Percentiles rank a stretch among this genome's conserved stretches.
Evolutionary conservation across 2,113 vertebrate species (phyloP).

Genomic region (Phycodurus eques): DNA sequence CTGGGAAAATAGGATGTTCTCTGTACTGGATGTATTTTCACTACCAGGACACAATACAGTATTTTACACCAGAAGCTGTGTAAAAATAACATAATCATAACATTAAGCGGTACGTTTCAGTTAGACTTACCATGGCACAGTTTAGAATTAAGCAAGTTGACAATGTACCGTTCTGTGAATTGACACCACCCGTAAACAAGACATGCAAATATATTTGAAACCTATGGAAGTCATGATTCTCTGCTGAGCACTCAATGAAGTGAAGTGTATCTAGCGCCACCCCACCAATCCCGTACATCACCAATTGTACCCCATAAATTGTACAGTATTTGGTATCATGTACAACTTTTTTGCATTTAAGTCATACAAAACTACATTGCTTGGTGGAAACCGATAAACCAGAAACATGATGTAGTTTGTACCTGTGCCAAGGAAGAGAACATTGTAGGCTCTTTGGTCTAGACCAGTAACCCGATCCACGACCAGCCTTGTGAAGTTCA

Average conservation of each 20-base stretch:
- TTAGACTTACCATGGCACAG: neutral
- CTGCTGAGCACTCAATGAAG: neutral
- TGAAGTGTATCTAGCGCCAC: neutral
- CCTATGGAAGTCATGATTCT: neutral
- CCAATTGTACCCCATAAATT: neutral
- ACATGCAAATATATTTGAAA: no score
- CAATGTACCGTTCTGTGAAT: neutral
- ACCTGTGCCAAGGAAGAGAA: conserved; percentile 97
- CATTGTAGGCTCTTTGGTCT: conserved; percentile 78
- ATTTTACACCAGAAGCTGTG: neutral
- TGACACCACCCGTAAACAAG: no score
- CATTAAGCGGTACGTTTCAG: neutral
- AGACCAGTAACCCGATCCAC: conserved; percentile 80
- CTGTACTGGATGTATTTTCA: conserved; percentile 3
- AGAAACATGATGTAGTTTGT: conserved; percentile 5
- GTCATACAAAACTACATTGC: neutral
- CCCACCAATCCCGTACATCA: neutral
- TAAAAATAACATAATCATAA: neutral
- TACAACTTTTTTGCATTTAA: neutral
- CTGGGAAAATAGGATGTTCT: conserved; percentile 4
- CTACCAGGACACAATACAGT: neutral
- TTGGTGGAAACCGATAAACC: neutral
- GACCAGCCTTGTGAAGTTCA: conserved; percentile 90
- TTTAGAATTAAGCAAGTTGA: neutral
- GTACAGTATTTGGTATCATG: no score